Evolutionary conservation across 1,140 invertebrate genomes (phyloP), one percentile per base, ranked within the genome.

Genomic region (Cotesia chilonis): DNA sequence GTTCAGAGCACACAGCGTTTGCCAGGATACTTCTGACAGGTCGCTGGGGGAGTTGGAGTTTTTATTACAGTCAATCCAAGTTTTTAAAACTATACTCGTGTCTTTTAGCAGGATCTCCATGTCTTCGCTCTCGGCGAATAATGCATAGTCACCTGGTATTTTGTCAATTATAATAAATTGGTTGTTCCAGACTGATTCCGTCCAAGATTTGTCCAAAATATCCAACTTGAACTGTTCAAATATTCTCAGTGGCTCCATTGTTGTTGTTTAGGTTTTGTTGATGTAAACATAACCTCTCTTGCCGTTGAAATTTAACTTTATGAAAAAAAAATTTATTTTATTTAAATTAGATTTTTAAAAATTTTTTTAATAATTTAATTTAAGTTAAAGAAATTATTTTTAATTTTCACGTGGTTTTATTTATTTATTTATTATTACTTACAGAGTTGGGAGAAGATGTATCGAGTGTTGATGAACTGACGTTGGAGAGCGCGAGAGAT

Each of bases 121-220:
- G 28, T 87, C 81, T 4, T 83, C 79, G 70, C 83, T 84, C 57
- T 84, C 81, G 12, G 89, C 74, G 52, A 84, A 80, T 7, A 84
- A 77, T 5, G 86, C 74, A 70, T 88, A 88, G 4, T 86, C 82
- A n/a, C 79, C 74, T 3, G 89, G 85, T 41, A 88, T 76, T 55
- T 87, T 83, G 5, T 84, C 79, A n/a, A 85, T 81, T 7, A 83
- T 82, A 37, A 87, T 74, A 72, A 90, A 90, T 63, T 89, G 87
- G 59, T 77, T 76, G 12, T 88, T 81, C 84, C 88, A 90, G 0
- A 88, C 73, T 17, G 79, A 80, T 70, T 87, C 80, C 28, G 89
- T 83, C 90, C 90, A 90, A 4, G 83, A 79, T 75, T 77, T 63
- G 28, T 83, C 80, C 0, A 89, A 66, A 14, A 77, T 74, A 28